phyloP scores from a whole-genome alignment of 2,888 invertebrate genomes.

The Resseliella maxima region DNA sequence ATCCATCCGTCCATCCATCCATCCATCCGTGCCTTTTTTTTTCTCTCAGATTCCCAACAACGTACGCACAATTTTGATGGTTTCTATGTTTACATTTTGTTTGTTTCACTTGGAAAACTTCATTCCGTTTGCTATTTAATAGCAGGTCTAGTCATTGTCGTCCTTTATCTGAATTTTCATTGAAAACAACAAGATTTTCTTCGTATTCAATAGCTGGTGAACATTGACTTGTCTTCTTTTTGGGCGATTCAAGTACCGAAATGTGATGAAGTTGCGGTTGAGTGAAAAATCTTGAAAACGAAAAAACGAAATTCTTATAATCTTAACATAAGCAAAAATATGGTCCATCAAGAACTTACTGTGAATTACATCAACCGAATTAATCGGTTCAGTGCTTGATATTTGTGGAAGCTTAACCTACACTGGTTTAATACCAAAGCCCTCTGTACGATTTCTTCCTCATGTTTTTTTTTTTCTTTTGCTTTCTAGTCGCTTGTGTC shows the following conservation, averaged over 20 bases:
- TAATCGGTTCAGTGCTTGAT: slow-evolving; percentile 40
- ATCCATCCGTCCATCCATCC: not conserved
- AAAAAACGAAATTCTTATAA: not conserved
- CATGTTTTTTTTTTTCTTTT: not conserved
- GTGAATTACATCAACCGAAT: slow-evolving; percentile 34
- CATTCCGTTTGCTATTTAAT: not conserved
- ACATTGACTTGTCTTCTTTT: slow-evolving; percentile 20
- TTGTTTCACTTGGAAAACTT: slow-evolving; percentile 13
- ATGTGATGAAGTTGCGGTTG: slow-evolving; percentile 35
- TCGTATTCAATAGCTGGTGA: not conserved
- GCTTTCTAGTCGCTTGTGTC: not conserved
- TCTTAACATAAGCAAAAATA: not conserved
- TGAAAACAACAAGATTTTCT: not conserved
- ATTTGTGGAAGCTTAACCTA: slow-evolving; percentile 16
- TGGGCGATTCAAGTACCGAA: slow-evolving; percentile 1
- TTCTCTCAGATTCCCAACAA: not conserved
- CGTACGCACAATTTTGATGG: slow-evolving; percentile 44
- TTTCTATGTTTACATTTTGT: slow-evolving; percentile 35
- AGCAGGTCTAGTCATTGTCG: not conserved
- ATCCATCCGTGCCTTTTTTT: slow-evolving; percentile 17
- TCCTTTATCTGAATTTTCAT: not conserved
- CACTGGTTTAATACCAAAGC: not conserved
- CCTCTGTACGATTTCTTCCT: not conserved
- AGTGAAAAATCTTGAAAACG: not conserved
- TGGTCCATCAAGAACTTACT: slow-evolving; percentile 28